A percentile compares a stretch with the other conserved stretches of the same genome.
Conservation (phyloP, 1,140 invertebrate species). For the Neuroterus valhalla region DNA sequence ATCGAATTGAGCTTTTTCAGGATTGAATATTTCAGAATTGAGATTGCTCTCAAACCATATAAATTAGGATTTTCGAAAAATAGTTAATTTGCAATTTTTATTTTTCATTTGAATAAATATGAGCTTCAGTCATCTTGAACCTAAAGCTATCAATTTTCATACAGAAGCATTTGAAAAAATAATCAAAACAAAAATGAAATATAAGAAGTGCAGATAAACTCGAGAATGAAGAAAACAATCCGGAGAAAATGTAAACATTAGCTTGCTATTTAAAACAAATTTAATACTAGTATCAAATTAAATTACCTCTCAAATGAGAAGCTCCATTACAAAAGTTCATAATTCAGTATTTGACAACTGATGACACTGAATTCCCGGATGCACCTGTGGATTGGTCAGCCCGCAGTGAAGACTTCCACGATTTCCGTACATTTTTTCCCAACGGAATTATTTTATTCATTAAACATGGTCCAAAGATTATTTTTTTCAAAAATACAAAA, state of each 20-base stretch:
- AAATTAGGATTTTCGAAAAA: too few relatives aligned
- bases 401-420: neutral
- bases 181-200: neutral
- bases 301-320: conserved; percentile 9
- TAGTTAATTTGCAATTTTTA: too few relatives aligned
- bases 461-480: too few relatives aligned
- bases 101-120: too few relatives aligned
- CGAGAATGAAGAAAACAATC: neutral
- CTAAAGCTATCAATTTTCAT: too few relatives aligned
- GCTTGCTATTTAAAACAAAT: neutral
- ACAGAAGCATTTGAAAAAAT: too few relatives aligned
- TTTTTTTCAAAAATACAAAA: too few relatives aligned
- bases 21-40: too few relatives aligned
- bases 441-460: neutral
- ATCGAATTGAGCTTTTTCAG: too few relatives aligned
- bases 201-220: neutral
- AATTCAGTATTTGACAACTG: conserved; percentile 3
- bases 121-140: too few relatives aligned
- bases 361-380: neutral
- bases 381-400: conserved; percentile 20
- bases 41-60: too few relatives aligned
- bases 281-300: neutral
- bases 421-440: neutral
- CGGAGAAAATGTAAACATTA: neutral
- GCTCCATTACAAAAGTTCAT: conserved; percentile 11